Evolutionary conservation across 2,797 vertebrate species (phyloP).

Genomic region (Chiroxiphia lanceolata): DNA sequence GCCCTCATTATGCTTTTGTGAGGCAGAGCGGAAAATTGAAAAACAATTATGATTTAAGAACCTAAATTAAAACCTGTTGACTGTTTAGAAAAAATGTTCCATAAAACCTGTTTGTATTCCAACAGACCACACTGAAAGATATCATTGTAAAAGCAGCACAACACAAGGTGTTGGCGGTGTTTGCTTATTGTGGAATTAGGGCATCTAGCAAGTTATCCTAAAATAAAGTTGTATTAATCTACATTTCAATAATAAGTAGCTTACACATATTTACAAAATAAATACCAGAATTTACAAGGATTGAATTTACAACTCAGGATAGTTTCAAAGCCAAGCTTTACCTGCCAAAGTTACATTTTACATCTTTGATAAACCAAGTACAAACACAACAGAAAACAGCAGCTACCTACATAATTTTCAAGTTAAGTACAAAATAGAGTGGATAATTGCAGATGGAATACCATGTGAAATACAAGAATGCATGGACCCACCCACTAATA

Average conservation of each 20-base stretch:
- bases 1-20: conserved; percentile 16
- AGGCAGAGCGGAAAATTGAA: conserved; percentile 56
- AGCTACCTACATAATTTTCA: background rate
- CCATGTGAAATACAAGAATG: background rate
- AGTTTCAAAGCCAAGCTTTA: background rate
- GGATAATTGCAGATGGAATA: background rate
- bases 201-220: background rate
- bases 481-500: rapidly evolving
- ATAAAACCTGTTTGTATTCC: conserved; percentile 38
- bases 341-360: background rate
- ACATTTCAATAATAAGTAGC: background rate
- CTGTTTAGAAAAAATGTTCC: conserved; percentile 44
- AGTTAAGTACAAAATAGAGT: background rate
- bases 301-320: background rate
- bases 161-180: background rate
- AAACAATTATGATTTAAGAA: conserved; percentile 53
- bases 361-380: background rate
- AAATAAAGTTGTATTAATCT: background rate
- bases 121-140: background rate
- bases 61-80: conserved; percentile 58
- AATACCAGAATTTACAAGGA: background rate
- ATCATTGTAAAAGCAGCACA: background rate
- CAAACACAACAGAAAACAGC: background rate
- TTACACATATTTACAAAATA: background rate
- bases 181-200: background rate